phyloP scores from a whole-genome alignment of 2,797 vertebrate species.

The Enteromius radiatus region DNA sequence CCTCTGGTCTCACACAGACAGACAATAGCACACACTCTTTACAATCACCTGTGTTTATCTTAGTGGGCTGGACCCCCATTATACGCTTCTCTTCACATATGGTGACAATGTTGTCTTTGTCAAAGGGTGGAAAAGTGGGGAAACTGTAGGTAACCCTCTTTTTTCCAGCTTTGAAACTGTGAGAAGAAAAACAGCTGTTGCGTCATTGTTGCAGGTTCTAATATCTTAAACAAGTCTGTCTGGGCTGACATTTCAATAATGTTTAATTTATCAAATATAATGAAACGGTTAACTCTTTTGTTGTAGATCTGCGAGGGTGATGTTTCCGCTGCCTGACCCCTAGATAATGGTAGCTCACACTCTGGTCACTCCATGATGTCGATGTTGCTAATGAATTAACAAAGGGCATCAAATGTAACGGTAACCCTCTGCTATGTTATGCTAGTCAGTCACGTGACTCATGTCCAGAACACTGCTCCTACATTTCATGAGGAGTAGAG shows the following conservation, averaged over 20 bases:
- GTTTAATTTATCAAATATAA: slow-evolving; percentile 41
- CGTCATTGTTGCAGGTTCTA: neutral
- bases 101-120: slow-evolving; percentile 63
- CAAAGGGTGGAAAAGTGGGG: slow-evolving; percentile 41
- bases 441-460: slow-evolving; percentile 55
- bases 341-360: slow-evolving; percentile 66
- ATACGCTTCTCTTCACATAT: slow-evolving; percentile 56
- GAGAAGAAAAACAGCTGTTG: slow-evolving; percentile 49
- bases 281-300: slow-evolving; percentile 20
- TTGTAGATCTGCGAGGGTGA: slow-evolving; percentile 12
- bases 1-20: slow-evolving; percentile 53
- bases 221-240: neutral
- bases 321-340: slow-evolving; percentile 67
- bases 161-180: neutral
- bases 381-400: slow-evolving; percentile 74
- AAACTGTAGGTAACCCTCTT: slow-evolving; percentile 41
- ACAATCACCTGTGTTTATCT: slow-evolving; percentile 67
- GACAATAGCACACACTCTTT: slow-evolving; percentile 48
- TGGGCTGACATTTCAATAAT: slow-evolving; percentile 43
- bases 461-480: neutral
- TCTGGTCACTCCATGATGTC: slow-evolving; percentile 49
- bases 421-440: slow-evolving; percentile 74
- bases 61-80: slow-evolving; percentile 51
- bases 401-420: slow-evolving; percentile 77
- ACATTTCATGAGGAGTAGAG: neutral